Conservation (phyloP, 2,888 invertebrate species). For the Tipula confusa region DNA sequence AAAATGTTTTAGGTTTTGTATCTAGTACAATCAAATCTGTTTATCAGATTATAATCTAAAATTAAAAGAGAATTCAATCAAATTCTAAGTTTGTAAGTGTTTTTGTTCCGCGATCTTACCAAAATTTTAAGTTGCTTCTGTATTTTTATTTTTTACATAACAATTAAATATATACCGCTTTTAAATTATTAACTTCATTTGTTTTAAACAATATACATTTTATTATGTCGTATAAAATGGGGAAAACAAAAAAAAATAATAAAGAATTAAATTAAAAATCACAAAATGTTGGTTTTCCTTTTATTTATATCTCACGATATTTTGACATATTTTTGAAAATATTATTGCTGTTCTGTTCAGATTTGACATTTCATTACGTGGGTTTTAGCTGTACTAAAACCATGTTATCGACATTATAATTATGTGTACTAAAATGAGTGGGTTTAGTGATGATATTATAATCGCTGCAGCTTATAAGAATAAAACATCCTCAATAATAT, state of each 20-base stretch:
- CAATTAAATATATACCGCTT: not conserved
- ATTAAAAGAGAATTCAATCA: not conserved
- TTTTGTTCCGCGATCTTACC: not conserved
- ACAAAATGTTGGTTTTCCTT: conserved; percentile 4
- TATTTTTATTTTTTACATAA: conserved; percentile 21
- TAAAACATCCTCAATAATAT: too few relatives aligned
- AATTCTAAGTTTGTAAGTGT: not conserved
- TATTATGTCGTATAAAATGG: not conserved
- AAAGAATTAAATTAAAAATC: conserved; percentile 21
- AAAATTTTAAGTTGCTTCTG: not conserved
- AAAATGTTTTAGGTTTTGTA: too few relatives aligned
- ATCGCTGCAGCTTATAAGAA: too few relatives aligned
- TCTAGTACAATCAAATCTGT: too few relatives aligned
- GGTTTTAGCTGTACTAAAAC: not conserved
- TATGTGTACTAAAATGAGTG: not conserved
- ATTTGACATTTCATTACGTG: conserved; percentile 26
- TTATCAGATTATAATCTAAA: not conserved
- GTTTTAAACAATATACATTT: not conserved
- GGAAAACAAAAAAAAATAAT: conserved; percentile 30
- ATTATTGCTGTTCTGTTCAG: conserved; percentile 4
- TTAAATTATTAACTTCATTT: not conserved
- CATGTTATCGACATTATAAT: not conserved
- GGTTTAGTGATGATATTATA: not conserved
- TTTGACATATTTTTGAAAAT: conserved; percentile 20
- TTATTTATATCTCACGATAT: conserved; percentile 5